Percentiles rank a stretch among this genome's conserved stretches.
These are phyloP conservation scores for Epistrophe grossulariae DNA, from an alignment of 2,888 invertebrate species.

Conservation along the genomic window DNA sequence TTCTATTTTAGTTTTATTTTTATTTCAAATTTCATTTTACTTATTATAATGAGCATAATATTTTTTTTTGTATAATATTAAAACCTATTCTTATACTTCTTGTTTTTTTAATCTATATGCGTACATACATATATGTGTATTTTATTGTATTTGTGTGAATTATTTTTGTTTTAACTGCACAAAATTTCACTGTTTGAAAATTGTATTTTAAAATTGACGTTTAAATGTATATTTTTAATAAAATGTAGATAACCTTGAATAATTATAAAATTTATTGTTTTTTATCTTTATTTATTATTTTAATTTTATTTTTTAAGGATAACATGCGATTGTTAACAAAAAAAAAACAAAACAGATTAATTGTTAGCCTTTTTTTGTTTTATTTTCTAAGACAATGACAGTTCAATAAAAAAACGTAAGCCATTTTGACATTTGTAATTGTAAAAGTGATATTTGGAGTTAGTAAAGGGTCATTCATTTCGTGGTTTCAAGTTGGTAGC, in stretches of 20 bases:
- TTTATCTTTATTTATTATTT: not conserved
- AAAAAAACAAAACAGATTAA: not conserved
- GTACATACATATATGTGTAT: not conserved
- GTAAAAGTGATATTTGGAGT: no score
- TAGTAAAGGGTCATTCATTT: no score
- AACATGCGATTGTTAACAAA: conserved; percentile 5
- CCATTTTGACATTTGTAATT: no score
- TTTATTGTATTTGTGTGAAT: conserved; percentile 36
- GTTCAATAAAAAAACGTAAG: no score
- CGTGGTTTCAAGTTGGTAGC: no score
- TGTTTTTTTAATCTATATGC: not conserved
- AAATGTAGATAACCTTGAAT: conserved; percentile 14
- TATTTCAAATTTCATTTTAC: conserved; percentile 10
- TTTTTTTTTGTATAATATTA: not conserved
- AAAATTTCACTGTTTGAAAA: conserved; percentile 40
- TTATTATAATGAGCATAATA: not conserved
- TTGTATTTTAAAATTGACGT: conserved; percentile 43
- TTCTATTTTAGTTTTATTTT: conserved; percentile 69
- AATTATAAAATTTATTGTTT: not conserved
- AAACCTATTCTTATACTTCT: not conserved
- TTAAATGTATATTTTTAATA: conserved; percentile 38
- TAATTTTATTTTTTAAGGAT: conserved; percentile 19
- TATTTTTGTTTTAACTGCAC: conserved; percentile 47
- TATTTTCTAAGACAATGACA: no score
- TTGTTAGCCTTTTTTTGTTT: no score